Evolutionary conservation across 1,140 invertebrate species (phyloP), one percentile per base, ranked within the genome.

Genomic region (Campoletis sonorensis): DNA sequence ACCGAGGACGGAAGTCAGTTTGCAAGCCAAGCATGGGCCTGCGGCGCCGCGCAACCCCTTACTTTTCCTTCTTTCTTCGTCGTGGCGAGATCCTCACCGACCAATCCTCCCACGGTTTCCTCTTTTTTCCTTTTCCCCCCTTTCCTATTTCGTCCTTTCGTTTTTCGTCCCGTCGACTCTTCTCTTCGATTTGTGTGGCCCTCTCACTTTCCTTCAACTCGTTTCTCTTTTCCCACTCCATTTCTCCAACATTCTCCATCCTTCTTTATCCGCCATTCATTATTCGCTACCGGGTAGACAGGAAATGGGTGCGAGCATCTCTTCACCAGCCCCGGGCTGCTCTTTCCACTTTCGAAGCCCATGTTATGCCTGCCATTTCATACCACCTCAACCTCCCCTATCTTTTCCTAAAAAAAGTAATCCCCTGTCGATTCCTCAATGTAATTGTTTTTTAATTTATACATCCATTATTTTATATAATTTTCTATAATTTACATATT

Each of bases 1-100:
- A 23, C 86, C 83, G 88, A 91, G 86, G 88, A 91, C 90, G 91
- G 91, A 92, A 91, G 91, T 90, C 88, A 86, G 91, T 92, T 92
- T 91, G 91, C 90, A 91, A 92, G 91, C 90, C 89, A 92, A 92
- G 91, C 90, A 91, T 87, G 88, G 87, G 88, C 86, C 87, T 89
- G 89, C 87, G 90, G 90, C 90, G 90, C 88, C 90, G 88, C 85
- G 85, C 86, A 86, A 88, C 89, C 88, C 90, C 88, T 90, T 91
- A 90, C 88, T 91, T 90, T 90, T 21, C 88, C 80, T 77, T 82
- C 68, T 68, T 80, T 70, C 71, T 81, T 68, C 30, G n/a, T 49
- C 40, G 18, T 51, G 49, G 80, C 79, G 78, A 82, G 68, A 83
- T 79, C 73, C 81, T 45, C 51, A 33, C 40, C 13, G 40, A n/a